Evolutionary conservation across 2,888 invertebrate genomes (phyloP), one percentile per base, ranked within the genome.

Genomic region (Heterodera filipjevi): DNA sequence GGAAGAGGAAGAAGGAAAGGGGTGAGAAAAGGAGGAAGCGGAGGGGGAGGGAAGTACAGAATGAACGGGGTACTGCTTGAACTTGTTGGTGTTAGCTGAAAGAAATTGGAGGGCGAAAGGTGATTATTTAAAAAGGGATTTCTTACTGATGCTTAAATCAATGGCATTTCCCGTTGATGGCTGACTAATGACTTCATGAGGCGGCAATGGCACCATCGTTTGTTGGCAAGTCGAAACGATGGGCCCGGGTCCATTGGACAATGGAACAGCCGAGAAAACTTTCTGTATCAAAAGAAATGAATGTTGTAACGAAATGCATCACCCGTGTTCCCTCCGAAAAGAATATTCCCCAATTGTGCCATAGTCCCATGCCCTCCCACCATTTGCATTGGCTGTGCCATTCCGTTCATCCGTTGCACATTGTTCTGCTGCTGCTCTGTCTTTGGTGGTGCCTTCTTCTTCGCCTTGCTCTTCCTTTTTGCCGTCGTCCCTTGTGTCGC

Each of bases 381-480:
- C 59, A 59, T 59, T 59, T 59, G 59, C 22, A 16, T 49, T 16
- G n/a, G 59, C 27, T 59, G 59, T 27, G 27, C 27, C 59, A 59
- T 59, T 59, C 22, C n/a, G 27, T 22, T 27, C 12, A n/a, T 27
- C n/a, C 33, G 32, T 68, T 68, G 68, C 19, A 32, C 68, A 32
- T 35, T 35, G 8, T 64, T 64, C 16, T 27, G 64, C 16, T 49
- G 27, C 59, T n/a, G 27, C 27, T 59, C 27, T 12, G 27, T 22
- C 27, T 59, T 59, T 35, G 68, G 32, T 33, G 68, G 68, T 32
- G 35, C 35, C 14, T 32, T 35, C 16, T 68, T 68, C 8, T 33
- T 68, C 68, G 35, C 33, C 33, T 68, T 32, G 68, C 68, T 35
- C 68, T 33, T 68, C 33, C 22, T 35, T 16, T 68, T 68, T 22